phyloP scores from a whole-genome alignment of 2,113 vertebrate genomes.

The Harpagus bidentatus region DNA sequence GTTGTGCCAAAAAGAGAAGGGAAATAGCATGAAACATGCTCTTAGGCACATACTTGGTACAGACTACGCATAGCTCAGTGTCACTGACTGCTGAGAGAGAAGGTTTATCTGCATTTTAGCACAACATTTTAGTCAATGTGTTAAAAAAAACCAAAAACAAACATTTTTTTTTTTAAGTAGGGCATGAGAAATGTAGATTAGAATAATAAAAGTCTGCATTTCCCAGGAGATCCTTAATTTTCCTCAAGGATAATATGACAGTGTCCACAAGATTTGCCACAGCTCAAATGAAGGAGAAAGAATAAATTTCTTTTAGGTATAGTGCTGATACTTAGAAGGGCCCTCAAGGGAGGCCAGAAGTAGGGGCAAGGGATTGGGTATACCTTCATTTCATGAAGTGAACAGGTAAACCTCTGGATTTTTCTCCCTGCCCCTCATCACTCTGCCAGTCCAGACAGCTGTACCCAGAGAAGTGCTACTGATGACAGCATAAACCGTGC shows the following conservation, averaged over 20 bases:
- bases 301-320: background rate
- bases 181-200: background rate
- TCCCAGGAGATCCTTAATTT: background rate
- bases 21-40: background rate
- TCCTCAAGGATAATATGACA: background rate
- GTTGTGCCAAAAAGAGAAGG: background rate
- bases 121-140: background rate
- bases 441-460: background rate
- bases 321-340: background rate
- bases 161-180: background rate
- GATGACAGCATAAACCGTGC: background rate
- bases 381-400: background rate
- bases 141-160: background rate
- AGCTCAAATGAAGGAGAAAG: background rate
- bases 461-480: background rate
- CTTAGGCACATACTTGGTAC: background rate
- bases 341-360: background rate
- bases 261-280: background rate
- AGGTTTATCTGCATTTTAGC: background rate
- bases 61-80: rapidly evolving
- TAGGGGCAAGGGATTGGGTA: background rate
- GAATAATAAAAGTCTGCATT: background rate
- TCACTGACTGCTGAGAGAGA: background rate
- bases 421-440: background rate
- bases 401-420: background rate